Conservation (phyloP, 1,140 invertebrate species). For the Atta colombica region DNA sequence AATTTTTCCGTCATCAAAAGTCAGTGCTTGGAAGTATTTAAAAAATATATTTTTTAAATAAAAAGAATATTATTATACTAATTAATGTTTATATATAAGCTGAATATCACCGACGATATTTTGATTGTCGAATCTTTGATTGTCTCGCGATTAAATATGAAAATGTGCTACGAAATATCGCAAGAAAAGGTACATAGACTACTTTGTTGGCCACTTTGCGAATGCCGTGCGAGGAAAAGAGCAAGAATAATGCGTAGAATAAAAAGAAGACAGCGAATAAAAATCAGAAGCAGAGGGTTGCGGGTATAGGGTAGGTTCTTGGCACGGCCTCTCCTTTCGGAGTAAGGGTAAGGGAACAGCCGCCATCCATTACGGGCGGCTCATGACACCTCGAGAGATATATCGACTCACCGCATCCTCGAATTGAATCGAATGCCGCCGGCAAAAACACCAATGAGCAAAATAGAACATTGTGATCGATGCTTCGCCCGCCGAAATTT, state of each 20-base stretch:
- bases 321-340: constrained; percentile 83
- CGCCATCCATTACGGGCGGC: constrained; percentile 85
- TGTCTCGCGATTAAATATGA: constrained; percentile 13
- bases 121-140: background rate
- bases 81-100: background rate
- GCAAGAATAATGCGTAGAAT: constrained; percentile 12
- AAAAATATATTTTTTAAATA: background rate
- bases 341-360: constrained; percentile 84
- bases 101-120: background rate
- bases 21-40: background rate
- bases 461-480: constrained; percentile 86
- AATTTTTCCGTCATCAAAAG: background rate
- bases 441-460: constrained; percentile 86
- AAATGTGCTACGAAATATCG: constrained; percentile 14
- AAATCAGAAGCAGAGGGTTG: constrained; percentile 73
- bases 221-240: constrained; percentile 23
- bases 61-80: background rate
- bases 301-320: constrained; percentile 82
- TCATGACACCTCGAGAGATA: constrained; percentile 86
- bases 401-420: constrained; percentile 86
- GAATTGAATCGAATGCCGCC: constrained; percentile 86
- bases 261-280: constrained; percentile 62
- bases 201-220: constrained; percentile 40
- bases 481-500: constrained; percentile 83
- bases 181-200: background rate